Evolutionary conservation across 1,140 invertebrate species (phyloP).

Genomic region (Drosophila azteca): DNA sequence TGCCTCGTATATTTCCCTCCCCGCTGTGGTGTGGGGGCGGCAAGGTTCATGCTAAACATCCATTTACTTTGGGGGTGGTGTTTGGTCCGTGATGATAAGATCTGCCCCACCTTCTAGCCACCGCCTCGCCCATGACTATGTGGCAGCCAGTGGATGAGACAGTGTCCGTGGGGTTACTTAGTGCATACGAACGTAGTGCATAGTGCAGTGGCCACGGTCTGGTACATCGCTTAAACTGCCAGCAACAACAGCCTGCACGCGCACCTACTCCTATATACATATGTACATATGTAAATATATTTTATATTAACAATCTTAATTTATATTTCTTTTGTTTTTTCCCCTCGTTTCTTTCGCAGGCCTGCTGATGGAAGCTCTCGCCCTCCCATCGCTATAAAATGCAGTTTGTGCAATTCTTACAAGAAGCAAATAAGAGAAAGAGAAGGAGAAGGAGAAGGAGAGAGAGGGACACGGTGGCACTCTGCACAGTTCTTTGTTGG

Average conservation of each 20-base stretch:
- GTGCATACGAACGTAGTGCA: conserved; percentile 3
- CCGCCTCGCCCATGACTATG: conserved; percentile 17
- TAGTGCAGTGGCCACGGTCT: conserved; percentile 54
- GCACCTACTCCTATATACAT: no score
- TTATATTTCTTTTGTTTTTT: conserved; percentile 37
- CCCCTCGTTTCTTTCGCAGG: conserved; percentile 43
- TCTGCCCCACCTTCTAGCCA: conserved; percentile 20
- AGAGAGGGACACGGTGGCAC: conserved; percentile 19
- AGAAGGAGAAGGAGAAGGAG: no score
- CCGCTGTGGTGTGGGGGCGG: neutral
- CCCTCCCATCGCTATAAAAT: conserved; percentile 45
- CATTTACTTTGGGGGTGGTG: conserved; percentile 35
- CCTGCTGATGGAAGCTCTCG: conserved; percentile 67
- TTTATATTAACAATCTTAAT: conserved; percentile 8
- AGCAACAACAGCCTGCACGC: conserved; percentile 7
- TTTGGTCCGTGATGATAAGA: conserved; percentile 48
- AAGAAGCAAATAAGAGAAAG: conserved; percentile 21
- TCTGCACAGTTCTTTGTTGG: conserved; percentile 64
- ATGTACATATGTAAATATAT: neutral
- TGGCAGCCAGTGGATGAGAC: conserved; percentile 8
- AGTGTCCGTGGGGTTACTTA: neutral
- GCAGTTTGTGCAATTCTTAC: conserved; percentile 67
- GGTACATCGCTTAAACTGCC: conserved; percentile 63
- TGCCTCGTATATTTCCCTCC: conserved; percentile 2
- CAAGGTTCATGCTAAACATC: conserved; percentile 39